These are phyloP conservation scores for Gambelia wislizenii DNA, from an alignment of 2,797 vertebrate species.

Conservation along the genomic window DNA sequence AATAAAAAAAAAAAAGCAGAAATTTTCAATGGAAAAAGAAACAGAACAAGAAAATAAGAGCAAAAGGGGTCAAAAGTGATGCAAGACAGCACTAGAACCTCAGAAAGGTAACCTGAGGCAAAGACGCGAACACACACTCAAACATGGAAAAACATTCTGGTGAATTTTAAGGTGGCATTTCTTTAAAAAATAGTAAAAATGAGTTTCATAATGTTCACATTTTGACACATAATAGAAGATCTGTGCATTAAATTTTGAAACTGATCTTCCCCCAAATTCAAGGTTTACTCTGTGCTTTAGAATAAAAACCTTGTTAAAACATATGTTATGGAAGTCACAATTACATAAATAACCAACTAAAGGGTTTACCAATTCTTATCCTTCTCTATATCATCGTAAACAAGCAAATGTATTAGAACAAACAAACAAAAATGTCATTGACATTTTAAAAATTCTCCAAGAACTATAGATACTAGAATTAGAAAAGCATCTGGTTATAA, in stretches of 20 bases:
- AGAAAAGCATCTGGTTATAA: slow-evolving; percentile 13
- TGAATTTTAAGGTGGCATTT: background rate
- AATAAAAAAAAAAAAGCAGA: too few relatives aligned
- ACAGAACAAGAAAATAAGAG: background rate
- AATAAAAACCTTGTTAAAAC: slow-evolving; percentile 20
- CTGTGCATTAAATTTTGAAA: background rate
- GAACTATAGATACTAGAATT: slow-evolving; percentile 28
- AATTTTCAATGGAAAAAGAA: background rate
- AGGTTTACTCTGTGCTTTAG: background rate
- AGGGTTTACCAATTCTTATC: slow-evolving; percentile 22
- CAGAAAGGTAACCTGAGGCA: background rate
- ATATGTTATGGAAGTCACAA: slow-evolving; percentile 3
- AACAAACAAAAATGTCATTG: background rate
- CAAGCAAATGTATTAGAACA: slow-evolving; percentile 21
- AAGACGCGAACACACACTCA: too few relatives aligned
- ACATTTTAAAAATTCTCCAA: slow-evolving; percentile 39
- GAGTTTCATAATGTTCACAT: background rate
- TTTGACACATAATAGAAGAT: background rate
- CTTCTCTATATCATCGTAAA: slow-evolving; percentile 35
- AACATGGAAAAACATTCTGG: background rate
- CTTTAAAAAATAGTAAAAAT: background rate
- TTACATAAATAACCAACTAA: slow-evolving; percentile 17
- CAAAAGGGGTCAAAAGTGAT: background rate
- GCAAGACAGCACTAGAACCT: background rate
- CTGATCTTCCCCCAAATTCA: background rate